Conservation (phyloP, 2,888 invertebrate genomes). For the Acronicta leporina region DNA sequence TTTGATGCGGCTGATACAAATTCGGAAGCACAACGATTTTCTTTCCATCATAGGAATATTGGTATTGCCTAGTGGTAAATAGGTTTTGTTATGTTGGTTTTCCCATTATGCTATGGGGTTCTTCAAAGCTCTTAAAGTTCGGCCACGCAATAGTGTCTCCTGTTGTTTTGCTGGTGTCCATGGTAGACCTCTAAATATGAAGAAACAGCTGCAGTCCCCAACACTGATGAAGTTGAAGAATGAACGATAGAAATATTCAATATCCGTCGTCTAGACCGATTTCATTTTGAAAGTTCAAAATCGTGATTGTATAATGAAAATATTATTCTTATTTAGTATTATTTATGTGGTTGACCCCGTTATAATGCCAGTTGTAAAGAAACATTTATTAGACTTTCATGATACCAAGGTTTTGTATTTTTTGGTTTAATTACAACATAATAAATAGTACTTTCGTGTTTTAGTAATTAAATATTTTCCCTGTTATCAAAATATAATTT, state of each 20-base stretch:
- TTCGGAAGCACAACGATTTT: too few species aligned
- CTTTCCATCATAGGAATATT: too few species aligned
- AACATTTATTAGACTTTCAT: constrained; percentile 9
- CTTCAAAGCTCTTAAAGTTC: too few species aligned
- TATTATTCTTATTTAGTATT: constrained; percentile 7
- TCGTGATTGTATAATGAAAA: constrained; percentile 9
- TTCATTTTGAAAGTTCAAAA: constrained; percentile 31
- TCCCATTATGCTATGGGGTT: too few species aligned
- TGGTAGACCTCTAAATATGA: too few species aligned
- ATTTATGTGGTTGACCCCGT: constrained; percentile 13
- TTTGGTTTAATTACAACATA: background rate
- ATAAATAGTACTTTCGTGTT: constrained; percentile 1
- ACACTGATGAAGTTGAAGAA: too few species aligned
- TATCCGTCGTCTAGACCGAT: constrained; percentile 11
- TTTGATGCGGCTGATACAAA: too few species aligned
- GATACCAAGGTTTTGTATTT: background rate
- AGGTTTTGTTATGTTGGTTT: too few species aligned
- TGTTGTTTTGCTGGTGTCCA: too few species aligned
- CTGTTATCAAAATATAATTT: constrained; percentile 12
- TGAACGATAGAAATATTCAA: constrained; percentile 7
- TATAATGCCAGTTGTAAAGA: constrained; percentile 12
- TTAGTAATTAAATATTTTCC: constrained; percentile 11
- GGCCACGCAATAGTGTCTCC: too few species aligned
- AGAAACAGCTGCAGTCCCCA: too few species aligned
- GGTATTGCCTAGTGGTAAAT: too few species aligned